phyloP scores from a whole-genome alignment of 2,888 invertebrate species.

The Platycheirus albimanus region DNA sequence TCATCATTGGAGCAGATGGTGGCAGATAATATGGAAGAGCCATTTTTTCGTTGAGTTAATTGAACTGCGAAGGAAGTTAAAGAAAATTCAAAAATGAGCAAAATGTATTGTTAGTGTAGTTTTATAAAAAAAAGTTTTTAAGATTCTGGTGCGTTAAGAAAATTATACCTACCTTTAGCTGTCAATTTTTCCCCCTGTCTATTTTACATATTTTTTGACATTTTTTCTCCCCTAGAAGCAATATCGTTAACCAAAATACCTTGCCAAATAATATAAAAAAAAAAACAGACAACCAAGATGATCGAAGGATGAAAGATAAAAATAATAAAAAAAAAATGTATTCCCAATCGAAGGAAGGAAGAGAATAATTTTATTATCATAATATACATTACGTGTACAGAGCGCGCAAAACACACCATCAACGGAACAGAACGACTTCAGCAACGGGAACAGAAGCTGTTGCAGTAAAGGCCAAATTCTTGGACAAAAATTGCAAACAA shows the following conservation, averaged over 20 bases:
- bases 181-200: no score
- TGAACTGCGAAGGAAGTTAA: not conserved
- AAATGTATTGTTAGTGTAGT: no score
- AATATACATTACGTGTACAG: conserved; percentile 62
- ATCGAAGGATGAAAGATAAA: conserved; percentile 12
- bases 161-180: no score
- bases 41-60: conserved; percentile 7
- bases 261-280: no score
- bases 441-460: conserved; percentile 58
- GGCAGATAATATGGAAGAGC: conserved; percentile 1
- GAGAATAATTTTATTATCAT: conserved; percentile 50
- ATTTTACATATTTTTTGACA: no score
- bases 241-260: no score
- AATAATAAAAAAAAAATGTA: not conserved
- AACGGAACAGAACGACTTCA: conserved; percentile 4
- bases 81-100: no score
- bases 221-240: no score
- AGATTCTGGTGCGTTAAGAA: no score
- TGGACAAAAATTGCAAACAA: conserved; percentile 32
- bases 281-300: no score
- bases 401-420: conserved; percentile 46
- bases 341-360: conserved; percentile 14
- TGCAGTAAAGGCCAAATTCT: conserved; percentile 44
- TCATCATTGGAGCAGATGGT: not conserved
- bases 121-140: no score